These are phyloP conservation scores for Hyperoplus lanceolatus DNA, from an alignment of 2,797 vertebrate species.

Conservation along the genomic window DNA sequence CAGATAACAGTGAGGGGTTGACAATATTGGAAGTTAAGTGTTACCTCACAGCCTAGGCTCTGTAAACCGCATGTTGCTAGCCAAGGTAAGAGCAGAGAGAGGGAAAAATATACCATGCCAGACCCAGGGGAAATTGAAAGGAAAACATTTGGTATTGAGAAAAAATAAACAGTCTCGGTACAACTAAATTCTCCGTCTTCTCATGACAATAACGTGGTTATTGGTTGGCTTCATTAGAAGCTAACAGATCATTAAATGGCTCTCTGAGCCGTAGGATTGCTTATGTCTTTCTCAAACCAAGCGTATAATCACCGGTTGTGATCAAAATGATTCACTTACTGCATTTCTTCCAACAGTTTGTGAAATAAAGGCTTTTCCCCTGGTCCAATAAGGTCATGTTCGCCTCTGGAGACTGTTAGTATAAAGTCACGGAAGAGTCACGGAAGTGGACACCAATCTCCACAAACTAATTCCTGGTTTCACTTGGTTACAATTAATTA, in stretches of 20 bases:
- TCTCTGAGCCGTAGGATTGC: constrained; percentile 18
- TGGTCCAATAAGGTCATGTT: not conserved
- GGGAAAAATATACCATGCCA: too few relatives aligned
- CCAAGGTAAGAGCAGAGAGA: not conserved
- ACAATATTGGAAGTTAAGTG: too few relatives aligned
- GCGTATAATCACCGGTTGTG: constrained; percentile 39
- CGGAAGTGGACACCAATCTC: not conserved
- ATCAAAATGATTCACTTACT: constrained; percentile 32
- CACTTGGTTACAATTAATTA: not conserved
- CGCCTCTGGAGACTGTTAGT: not conserved
- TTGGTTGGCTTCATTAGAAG: constrained; percentile 10
- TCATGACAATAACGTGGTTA: constrained; percentile 2
- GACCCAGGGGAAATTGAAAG: not conserved
- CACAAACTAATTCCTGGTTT: not conserved
- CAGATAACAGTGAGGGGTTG: not conserved
- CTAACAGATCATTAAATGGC: constrained; percentile 47
- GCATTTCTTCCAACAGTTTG: constrained; percentile 13
- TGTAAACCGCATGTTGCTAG: too few relatives aligned
- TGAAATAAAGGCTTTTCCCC: constrained; percentile 2
- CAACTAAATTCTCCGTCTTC: not conserved
- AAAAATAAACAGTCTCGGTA: not conserved
- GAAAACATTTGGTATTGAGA: not conserved
- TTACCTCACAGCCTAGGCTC: too few relatives aligned
- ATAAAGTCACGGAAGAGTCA: not conserved
- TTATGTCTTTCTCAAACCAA: constrained; percentile 20